Conservation (phyloP, 2,797 vertebrate species). For the Chaetodon trifasciatus region DNA sequence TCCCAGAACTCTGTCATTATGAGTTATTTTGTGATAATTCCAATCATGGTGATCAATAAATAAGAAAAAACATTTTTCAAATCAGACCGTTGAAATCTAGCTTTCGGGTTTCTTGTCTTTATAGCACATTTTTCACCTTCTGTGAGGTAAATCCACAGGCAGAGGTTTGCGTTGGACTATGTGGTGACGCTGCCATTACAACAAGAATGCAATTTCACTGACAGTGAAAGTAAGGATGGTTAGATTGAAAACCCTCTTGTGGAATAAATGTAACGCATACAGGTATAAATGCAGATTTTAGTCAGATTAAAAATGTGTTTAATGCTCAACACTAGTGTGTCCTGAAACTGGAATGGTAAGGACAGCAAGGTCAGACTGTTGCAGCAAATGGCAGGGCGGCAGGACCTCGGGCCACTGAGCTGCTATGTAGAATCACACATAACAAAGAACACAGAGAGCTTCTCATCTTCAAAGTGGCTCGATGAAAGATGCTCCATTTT, state of each 20-base stretch:
- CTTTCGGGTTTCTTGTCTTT: background rate
- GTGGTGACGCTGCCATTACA: background rate
- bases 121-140: background rate
- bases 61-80: background rate
- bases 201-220: constrained; percentile 12
- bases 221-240: background rate
- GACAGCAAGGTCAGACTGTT: constrained; percentile 58
- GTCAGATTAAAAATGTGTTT: constrained; percentile 17
- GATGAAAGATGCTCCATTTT: constrained; percentile 59
- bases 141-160: background rate
- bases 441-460: constrained; percentile 64
- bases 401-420: constrained; percentile 56
- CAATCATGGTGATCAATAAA: background rate
- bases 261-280: background rate
- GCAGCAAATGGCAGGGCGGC: constrained; percentile 52
- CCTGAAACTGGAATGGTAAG: constrained; percentile 39
- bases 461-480: constrained; percentile 75
- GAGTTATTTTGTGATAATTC: constrained; percentile 9
- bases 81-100: background rate
- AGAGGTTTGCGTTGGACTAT: background rate
- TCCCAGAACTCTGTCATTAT: background rate
- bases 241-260: background rate
- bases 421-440: constrained; percentile 47
- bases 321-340: constrained; percentile 16
- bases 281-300: constrained; percentile 13